Base-by-base conservation (phyloP, 1,140 invertebrate genomes). In the Lycorma delicatula region DNA sequence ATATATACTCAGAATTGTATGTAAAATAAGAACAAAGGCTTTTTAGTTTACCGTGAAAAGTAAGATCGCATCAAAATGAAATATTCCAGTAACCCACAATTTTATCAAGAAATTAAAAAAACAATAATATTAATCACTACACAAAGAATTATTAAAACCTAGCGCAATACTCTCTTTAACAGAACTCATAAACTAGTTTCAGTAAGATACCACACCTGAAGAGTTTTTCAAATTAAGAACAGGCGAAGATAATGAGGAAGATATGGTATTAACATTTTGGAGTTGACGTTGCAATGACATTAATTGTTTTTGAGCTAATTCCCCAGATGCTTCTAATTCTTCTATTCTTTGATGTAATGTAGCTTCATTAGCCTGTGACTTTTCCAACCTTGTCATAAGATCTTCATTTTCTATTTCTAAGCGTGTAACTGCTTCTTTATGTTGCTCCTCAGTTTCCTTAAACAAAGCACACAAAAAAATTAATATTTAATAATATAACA, bases 401-500 rank as follows among this genome's bases (percentile, higher is more conserved):
- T 75, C 75, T 55, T 71, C 66, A 54, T 77, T 76, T 59, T 75
- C 76, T 59, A 73, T 66, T 58, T 76, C 73, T 59, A 72, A 62
- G 53, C 66, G 70, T 59, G 76, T 73, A 27, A 72, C 51, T 16
- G 75, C 70, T 54, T 78, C 75, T 59, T 71, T 66, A 61, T 77
- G 70, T 54, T 74, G 73, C 38, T 72, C 70, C 64, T 79, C 73
- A 13, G 75, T 72, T n/a, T 61, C 60, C 56, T 60, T 18, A 26
- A 51, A 29, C 13, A n/a, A 3, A 18, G 36, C 3, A 38, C 13
- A 5, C 13, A 5, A 38, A n/a, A 38, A 38, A 18, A n/a, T 38
- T 38, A n/a, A n/a, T 3, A n/a, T 38, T 38, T 38, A 38, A 38
- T n/a, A 38, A 38, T 38, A 38, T 38, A 38, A 4, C 18, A n/a